A percentile compares a stretch with the other conserved stretches of the same genome.
Conservation (phyloP, 37 sponge, comb jelly and placozoan species). For the Halisarca cf. caerulea region DNA sequence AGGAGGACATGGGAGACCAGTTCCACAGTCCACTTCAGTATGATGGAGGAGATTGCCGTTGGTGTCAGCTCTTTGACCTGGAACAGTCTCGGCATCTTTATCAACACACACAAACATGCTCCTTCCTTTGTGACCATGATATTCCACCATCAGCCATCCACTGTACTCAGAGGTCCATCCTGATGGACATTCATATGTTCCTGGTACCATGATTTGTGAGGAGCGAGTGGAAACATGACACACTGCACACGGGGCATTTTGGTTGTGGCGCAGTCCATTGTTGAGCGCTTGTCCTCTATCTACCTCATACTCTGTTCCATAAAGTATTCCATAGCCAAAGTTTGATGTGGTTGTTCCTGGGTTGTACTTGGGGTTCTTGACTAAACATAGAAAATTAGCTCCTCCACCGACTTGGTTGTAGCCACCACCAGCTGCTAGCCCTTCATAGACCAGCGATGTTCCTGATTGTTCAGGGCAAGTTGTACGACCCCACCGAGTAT, state of each 20-base stretch:
- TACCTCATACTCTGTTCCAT: conserved; percentile 44
- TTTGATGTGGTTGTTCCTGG: conserved; percentile 17
- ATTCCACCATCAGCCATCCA: conserved; percentile 55
- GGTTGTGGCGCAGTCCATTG: not conserved
- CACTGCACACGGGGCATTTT: conserved; percentile 66
- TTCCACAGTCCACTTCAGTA: conserved; percentile 42
- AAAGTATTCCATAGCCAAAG: not conserved
- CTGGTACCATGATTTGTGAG: conserved; percentile 50
- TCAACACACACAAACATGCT: conserved; percentile 57
- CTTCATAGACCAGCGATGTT: conserved; percentile 42
- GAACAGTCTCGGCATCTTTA: conserved; percentile 35
- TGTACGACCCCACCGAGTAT: conserved; percentile 38
- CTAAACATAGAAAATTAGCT: conserved; percentile 54
- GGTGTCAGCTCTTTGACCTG: conserved; percentile 5
- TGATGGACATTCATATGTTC: conserved; percentile 33
- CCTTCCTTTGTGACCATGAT: conserved; percentile 2
- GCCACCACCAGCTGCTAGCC: conserved; percentile 22
- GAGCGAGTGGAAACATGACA: conserved; percentile 37
- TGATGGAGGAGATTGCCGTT: conserved; percentile 39
- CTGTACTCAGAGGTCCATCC: conserved; percentile 58
- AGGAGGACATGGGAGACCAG: conserved; percentile 45
- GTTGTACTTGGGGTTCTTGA: conserved; percentile 25
- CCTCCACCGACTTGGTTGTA: conserved; percentile 46
- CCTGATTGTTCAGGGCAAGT: conserved; percentile 39
- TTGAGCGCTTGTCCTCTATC: not conserved